Conservation (phyloP, 2,113 vertebrate species). For the Osmerus mordax region DNA sequence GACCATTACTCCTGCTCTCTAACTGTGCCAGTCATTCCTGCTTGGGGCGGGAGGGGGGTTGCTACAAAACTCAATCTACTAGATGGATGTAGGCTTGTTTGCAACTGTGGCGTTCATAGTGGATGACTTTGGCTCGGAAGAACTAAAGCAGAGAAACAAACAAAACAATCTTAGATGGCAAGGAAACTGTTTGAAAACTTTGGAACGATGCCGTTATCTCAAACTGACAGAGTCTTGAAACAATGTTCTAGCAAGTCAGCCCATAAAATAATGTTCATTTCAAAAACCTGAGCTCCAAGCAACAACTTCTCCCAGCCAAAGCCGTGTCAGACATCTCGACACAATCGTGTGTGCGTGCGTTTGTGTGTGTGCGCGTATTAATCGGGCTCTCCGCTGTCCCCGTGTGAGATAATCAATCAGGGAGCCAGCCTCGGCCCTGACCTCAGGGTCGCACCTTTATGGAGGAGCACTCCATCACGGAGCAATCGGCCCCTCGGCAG, state of each 20-base stretch:
- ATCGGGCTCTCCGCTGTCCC: conserved; percentile 28
- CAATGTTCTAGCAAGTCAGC: background rate
- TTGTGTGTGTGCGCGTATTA: conserved; percentile 35
- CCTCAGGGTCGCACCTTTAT: conserved; percentile 65
- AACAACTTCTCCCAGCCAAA: background rate
- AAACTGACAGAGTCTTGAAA: background rate
- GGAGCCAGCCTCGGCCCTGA: conserved; percentile 61
- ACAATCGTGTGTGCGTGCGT: conserved; percentile 2
- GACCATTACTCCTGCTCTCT: conserved; percentile 58
- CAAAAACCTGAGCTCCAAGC: background rate
- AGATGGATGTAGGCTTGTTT: conserved; percentile 19
- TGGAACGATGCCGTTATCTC: too few relatives aligned
- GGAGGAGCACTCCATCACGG: conserved; percentile 70
- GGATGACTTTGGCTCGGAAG: background rate
- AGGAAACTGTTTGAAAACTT: too few relatives aligned
- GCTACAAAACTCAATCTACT: conserved; percentile 16
- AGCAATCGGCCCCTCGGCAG: conserved; percentile 56
- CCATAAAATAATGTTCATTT: too few relatives aligned
- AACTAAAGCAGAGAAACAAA: too few relatives aligned
- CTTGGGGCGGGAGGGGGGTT: background rate
- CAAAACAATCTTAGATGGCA: too few relatives aligned
- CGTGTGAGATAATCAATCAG: conserved; percentile 62
- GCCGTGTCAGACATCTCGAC: background rate
- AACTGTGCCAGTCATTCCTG: conserved; percentile 53
- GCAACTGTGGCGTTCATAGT: too few relatives aligned